Evolutionary conservation across 2,888 invertebrate genomes (phyloP).

Genomic region (Morpho deidamia): DNA sequence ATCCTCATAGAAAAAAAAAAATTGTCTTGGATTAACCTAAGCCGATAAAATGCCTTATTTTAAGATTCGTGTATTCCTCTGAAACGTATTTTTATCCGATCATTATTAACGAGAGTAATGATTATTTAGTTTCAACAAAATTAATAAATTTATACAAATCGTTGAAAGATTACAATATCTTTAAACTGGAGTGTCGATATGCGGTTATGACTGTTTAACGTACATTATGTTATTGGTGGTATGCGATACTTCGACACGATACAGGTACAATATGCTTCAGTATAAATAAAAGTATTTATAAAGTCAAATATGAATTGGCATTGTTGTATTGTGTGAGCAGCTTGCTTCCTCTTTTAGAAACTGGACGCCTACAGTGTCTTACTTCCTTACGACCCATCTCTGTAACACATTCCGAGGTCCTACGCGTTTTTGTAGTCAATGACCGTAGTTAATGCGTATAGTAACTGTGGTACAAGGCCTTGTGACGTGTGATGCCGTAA

Average conservation of each 20-base stretch:
- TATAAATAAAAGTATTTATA: constrained; percentile 64
- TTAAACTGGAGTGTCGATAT: constrained; percentile 15
- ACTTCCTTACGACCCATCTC: constrained; percentile 50
- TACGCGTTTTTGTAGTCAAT: constrained; percentile 32
- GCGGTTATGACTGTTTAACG: constrained; percentile 17
- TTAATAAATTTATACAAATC: too few relatives aligned
- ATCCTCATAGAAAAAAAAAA: too few relatives aligned
- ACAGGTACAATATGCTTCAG: constrained; percentile 24
- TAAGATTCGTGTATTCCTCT: too few relatives aligned
- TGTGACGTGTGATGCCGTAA: not conserved
- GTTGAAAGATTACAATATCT: not conserved
- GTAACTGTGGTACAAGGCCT: constrained; percentile 13
- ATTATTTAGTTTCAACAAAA: too few relatives aligned
- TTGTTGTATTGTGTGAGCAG: constrained; percentile 66
- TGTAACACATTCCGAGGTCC: constrained; percentile 25
- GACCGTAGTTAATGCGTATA: constrained; percentile 25
- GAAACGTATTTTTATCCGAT: too few relatives aligned
- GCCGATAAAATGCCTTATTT: too few relatives aligned
- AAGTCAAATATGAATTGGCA: constrained; percentile 64
- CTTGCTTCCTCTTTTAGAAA: constrained; percentile 59
- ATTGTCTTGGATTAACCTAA: too few relatives aligned
- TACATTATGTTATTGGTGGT: constrained; percentile 27
- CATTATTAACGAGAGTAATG: too few relatives aligned
- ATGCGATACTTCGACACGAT: constrained; percentile 21
- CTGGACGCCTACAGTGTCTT: constrained; percentile 39